Evolutionary conservation across 2,797 vertebrate genomes (phyloP).

Genomic region (Macropodus opercularis): DNA sequence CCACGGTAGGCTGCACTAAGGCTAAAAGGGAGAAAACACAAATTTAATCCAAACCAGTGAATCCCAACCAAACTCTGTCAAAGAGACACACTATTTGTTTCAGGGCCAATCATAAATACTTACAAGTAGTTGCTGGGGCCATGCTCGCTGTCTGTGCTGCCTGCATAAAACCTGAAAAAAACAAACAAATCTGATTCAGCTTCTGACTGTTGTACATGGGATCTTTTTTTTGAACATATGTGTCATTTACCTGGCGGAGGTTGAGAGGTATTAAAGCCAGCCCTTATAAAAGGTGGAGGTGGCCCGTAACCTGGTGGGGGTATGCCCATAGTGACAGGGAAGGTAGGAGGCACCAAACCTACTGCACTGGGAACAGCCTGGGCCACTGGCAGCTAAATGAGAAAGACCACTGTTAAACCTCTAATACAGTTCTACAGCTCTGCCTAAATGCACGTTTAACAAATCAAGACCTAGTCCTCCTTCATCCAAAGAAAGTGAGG

Average conservation of each 20-base stretch:
- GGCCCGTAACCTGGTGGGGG: slow-evolving; percentile 95
- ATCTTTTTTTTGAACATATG: background rate
- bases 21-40: slow-evolving; percentile 73
- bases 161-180: slow-evolving; percentile 88
- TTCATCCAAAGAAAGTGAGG: too few species aligned
- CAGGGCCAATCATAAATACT: slow-evolving; percentile 47
- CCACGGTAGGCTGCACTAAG: slow-evolving; percentile 88
- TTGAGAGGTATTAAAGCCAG: slow-evolving; percentile 93
- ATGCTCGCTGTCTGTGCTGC: slow-evolving; percentile 86
- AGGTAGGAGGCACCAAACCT: slow-evolving; percentile 91
- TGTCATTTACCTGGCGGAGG: slow-evolving; percentile 91
- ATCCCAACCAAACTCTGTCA: background rate
- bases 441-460: too few species aligned
- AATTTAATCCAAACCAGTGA: background rate
- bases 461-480: too few species aligned
- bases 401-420: too few species aligned
- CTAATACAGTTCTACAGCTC: too few species aligned
- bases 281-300: slow-evolving; percentile 93
- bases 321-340: slow-evolving; percentile 94
- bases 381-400: slow-evolving; percentile 90
- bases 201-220: background rate
- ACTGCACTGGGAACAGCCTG: slow-evolving; percentile 91
- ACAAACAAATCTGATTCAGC: slow-evolving; percentile 7
- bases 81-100: background rate
- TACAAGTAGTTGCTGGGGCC: slow-evolving; percentile 75